Conservation (phyloP, 2,113 vertebrate species). For the Neoarius graeffei region DNA sequence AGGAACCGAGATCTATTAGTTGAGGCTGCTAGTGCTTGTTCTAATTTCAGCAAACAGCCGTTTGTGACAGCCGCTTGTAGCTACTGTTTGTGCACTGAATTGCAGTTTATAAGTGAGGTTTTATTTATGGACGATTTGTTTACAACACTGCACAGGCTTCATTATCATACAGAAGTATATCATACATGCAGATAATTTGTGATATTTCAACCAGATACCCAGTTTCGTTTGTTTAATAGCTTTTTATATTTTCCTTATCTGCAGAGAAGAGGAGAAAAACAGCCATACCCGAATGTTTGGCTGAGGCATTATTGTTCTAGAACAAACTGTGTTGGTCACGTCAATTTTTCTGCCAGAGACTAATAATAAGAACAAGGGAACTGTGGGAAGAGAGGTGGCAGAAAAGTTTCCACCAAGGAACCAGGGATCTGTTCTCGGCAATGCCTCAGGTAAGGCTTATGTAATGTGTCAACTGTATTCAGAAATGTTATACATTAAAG, state of each 20-base stretch:
- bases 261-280: constrained; percentile 41
- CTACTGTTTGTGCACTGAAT: constrained; percentile 20
- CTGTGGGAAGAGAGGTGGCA: constrained; percentile 78
- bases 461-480: background rate
- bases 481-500: background rate
- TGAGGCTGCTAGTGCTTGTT: constrained; percentile 25
- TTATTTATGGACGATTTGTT: constrained; percentile 16
- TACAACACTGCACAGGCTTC: background rate
- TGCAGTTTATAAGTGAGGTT: constrained; percentile 36
- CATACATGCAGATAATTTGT: constrained; percentile 22
- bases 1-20: constrained; percentile 9
- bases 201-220: background rate
- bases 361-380: constrained; percentile 78
- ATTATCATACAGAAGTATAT: background rate
- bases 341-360: constrained; percentile 65
- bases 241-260: constrained; percentile 22
- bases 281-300: constrained; percentile 32
- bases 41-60: constrained; percentile 40
- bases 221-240: background rate
- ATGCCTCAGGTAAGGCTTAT: constrained; percentile 92
- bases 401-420: constrained; percentile 82
- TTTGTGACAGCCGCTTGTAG: constrained; percentile 49
- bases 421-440: constrained; percentile 85
- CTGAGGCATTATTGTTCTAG: constrained; percentile 43
- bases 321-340: constrained; percentile 26